phyloP scores from a whole-genome alignment of 2,113 vertebrate species.

The Toxostoma redivivum region DNA sequence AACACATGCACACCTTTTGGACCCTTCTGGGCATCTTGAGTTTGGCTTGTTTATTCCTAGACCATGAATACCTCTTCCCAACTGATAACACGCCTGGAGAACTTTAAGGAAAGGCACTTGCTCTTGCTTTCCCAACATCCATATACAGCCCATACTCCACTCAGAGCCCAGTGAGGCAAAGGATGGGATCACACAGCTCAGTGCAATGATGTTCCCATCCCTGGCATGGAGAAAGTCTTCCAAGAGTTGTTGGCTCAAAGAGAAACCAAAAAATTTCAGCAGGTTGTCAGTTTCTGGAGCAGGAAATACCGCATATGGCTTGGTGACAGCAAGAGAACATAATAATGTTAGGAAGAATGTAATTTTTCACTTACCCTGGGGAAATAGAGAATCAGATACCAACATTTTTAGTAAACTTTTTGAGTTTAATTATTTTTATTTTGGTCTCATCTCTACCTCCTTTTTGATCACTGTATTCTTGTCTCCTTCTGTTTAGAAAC shows the following conservation, averaged over 20 bases:
- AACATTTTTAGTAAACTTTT: background rate
- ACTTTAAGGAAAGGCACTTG: background rate
- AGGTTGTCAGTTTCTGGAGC: background rate
- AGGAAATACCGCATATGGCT: background rate
- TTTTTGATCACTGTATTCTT: background rate
- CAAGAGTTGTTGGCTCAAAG: background rate
- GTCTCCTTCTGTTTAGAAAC: background rate
- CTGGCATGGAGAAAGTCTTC: background rate
- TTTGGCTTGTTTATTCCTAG: background rate
- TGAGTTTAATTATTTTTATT: background rate
- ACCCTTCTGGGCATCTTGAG: background rate
- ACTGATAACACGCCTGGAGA: background rate
- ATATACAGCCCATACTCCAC: background rate
- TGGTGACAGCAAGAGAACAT: background rate
- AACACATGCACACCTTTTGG: background rate
- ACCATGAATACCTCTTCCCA: background rate
- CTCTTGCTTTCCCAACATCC: background rate
- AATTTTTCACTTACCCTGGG: background rate
- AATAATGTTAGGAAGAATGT: background rate
- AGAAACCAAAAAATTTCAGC: background rate
- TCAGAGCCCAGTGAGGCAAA: rapidly evolving
- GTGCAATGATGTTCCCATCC: background rate
- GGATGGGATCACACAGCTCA: background rate
- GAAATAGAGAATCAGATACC: background rate
- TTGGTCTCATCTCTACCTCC: background rate